A percentile compares a stretch with the other conserved stretches of the same genome.
These are phyloP conservation scores for Poeciliopsis gracilis DNA, from an alignment of 2,797 vertebrate genomes.

Conservation along the genomic window DNA sequence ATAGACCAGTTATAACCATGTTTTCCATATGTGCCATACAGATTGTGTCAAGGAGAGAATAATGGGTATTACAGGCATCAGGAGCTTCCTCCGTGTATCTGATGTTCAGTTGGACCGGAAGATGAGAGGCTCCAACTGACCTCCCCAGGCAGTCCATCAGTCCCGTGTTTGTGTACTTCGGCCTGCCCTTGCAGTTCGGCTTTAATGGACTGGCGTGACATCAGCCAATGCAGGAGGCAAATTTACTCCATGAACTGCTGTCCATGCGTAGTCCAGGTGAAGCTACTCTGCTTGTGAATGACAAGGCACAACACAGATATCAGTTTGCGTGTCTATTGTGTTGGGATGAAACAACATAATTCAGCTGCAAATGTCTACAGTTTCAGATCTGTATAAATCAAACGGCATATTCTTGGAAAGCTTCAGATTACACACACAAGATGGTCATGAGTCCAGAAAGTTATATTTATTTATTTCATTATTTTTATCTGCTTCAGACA, in stretches of 20 bases:
- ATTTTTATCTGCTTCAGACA: background rate
- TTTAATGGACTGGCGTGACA: constrained; percentile 73
- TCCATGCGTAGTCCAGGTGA: constrained; percentile 32
- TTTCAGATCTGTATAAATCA: background rate
- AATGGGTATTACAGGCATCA: constrained; percentile 33
- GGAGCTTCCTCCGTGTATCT: constrained; percentile 38
- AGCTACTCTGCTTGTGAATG: constrained; percentile 40
- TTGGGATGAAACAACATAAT: constrained; percentile 8
- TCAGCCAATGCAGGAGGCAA: constrained; percentile 41
- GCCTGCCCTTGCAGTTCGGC: constrained; percentile 47
- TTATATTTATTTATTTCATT: background rate
- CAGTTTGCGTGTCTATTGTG: background rate
- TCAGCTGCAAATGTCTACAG: constrained; percentile 13
- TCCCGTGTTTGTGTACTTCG: constrained; percentile 62
- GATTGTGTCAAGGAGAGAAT: background rate
- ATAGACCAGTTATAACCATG: background rate
- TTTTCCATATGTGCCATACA: constrained; percentile 5
- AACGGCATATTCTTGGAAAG: background rate
- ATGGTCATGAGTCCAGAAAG: background rate
- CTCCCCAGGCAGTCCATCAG: constrained; percentile 64
- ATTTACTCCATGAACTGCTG: constrained; percentile 48
- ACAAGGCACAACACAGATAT: constrained; percentile 11
- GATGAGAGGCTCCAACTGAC: constrained; percentile 46
- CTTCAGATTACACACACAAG: background rate
- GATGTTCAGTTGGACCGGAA: constrained; percentile 27